Conservation (phyloP, 2,113 vertebrate species). For the Speoplatyrhinus poulsoni region DNA sequence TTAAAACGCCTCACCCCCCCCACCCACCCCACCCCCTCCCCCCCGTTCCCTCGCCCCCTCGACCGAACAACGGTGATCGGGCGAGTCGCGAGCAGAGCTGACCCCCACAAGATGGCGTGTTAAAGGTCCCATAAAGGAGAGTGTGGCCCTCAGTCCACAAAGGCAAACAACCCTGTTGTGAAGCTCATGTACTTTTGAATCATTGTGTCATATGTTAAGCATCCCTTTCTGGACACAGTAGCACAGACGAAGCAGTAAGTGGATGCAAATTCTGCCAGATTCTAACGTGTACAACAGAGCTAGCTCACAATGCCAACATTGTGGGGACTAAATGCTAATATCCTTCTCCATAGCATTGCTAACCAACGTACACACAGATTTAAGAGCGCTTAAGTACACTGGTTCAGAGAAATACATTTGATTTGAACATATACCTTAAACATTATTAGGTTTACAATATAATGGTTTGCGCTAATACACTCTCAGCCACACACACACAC, state of each 20-base stretch:
- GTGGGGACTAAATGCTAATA: not conserved
- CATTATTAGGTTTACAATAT: too few relatives aligned
- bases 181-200: conserved; percentile 22
- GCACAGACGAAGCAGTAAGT: not conserved
- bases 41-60: conserved; percentile 67
- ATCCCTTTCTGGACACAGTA: not conserved
- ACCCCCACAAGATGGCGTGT: conserved; percentile 61
- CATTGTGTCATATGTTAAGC: conserved; percentile 19
- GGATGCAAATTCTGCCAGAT: not conserved
- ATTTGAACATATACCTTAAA: too few relatives aligned
- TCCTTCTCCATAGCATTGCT: too few relatives aligned
- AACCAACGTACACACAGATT: too few relatives aligned
- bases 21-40: conserved; percentile 32
- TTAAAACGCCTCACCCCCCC: conserved; percentile 61
- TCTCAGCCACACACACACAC: too few relatives aligned
- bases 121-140: conserved; percentile 57
- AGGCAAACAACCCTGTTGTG: conserved; percentile 26
- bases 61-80: conserved; percentile 63
- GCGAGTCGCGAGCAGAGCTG: conserved; percentile 48
- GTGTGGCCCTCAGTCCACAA: conserved; percentile 36
- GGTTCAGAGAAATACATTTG: too few relatives aligned
- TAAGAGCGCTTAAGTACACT: too few relatives aligned
- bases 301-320: not conserved
- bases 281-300: not conserved
- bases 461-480: too few relatives aligned